phyloP scores from a whole-genome alignment of 2,888 invertebrate genomes.

The Drosophila mercatorum region DNA sequence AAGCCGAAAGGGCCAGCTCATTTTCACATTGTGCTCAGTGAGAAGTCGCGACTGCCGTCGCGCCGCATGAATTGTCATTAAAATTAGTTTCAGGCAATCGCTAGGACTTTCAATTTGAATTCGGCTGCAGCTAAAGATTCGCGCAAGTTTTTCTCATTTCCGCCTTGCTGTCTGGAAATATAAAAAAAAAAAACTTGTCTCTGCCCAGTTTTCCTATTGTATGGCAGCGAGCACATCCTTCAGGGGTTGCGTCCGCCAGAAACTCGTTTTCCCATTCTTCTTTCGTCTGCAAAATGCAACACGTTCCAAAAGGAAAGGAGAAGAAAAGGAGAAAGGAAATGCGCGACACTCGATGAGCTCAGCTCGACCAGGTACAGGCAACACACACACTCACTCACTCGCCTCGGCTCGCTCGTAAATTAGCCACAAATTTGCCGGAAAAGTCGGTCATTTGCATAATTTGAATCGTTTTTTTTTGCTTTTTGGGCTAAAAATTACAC shows the following conservation, averaged over 20 bases:
- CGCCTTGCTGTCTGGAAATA: constrained; percentile 19
- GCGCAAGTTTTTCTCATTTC: constrained; percentile 76
- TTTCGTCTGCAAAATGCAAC: constrained; percentile 62
- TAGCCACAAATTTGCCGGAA: constrained; percentile 80
- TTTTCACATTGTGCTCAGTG: not conserved
- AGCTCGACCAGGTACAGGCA: constrained; percentile 34
- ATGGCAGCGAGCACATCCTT: constrained; percentile 19
- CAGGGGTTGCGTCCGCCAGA: constrained; percentile 36
- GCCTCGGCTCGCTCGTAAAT: constrained; percentile 62
- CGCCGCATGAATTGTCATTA: constrained; percentile 77
- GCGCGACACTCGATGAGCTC: constrained; percentile 16
- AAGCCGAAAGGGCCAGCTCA: too few relatives aligned
- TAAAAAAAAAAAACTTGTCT: constrained; percentile 60
- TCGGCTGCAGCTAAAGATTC: constrained; percentile 40
- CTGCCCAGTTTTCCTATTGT: constrained; percentile 63
- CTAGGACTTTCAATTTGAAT: constrained; percentile 16
- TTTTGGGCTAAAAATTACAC: constrained; percentile 65
- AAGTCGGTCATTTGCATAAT: constrained; percentile 57
- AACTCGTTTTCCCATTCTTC: constrained; percentile 55
- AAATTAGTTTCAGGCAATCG: constrained; percentile 70
- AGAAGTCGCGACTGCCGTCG: constrained; percentile 48
- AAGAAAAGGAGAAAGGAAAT: not conserved
- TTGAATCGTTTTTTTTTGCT: constrained; percentile 5
- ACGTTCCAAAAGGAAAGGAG: constrained; percentile 57
- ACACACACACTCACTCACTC: not conserved